Conservation (phyloP, 2,888 invertebrate genomes). For the Volucella inflata region DNA sequence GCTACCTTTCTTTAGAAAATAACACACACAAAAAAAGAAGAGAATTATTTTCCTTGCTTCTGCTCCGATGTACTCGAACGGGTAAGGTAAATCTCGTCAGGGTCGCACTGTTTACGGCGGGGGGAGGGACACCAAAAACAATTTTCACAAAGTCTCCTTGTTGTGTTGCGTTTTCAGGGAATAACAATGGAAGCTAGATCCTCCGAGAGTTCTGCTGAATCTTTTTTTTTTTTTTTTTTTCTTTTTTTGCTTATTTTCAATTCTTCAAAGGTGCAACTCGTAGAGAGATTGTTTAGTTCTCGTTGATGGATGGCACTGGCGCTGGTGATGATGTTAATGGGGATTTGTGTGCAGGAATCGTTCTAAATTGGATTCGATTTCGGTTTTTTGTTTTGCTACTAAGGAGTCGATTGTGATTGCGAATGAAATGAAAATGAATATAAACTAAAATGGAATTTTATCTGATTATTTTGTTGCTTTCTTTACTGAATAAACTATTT, state of each 20-base stretch:
- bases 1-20: constrained; percentile 57
- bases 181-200: constrained; percentile 58
- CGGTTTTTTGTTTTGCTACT: constrained; percentile 28
- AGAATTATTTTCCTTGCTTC: constrained; percentile 46
- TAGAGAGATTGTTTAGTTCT: constrained; percentile 13
- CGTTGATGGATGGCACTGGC: background rate
- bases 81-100: constrained; percentile 14
- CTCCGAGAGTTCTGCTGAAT: constrained; percentile 31
- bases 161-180: constrained; percentile 38
- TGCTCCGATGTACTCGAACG: no score
- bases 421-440: constrained; percentile 27
- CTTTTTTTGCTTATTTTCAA: constrained; percentile 19
- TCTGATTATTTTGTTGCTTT: constrained; percentile 26
- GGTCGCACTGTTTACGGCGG: constrained; percentile 23
- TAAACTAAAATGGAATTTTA: constrained; percentile 34
- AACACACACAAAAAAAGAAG: no score
- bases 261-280: background rate
- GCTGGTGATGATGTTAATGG: background rate
- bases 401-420: constrained; percentile 5
- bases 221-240: constrained; percentile 20
- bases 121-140: constrained; percentile 29
- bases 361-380: constrained; percentile 19
- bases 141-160: constrained; percentile 61
- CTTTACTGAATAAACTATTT: constrained; percentile 61
- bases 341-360: background rate